A percentile compares a stretch with the other conserved stretches of the same genome.
Conservation (phyloP, 2,113 vertebrate genomes). For the Semnornis frantzii region DNA sequence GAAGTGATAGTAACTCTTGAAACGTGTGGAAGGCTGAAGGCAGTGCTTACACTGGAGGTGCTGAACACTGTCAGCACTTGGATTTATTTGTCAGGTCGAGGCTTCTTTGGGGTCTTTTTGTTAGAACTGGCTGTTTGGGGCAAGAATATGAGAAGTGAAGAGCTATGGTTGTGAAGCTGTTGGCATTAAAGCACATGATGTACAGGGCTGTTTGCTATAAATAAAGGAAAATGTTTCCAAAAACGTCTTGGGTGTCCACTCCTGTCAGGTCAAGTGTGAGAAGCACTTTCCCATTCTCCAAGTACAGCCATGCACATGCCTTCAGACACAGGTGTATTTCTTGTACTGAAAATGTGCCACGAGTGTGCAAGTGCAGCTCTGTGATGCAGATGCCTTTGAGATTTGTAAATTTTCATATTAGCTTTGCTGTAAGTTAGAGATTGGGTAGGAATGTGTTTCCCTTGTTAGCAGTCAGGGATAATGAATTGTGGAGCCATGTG, state of each 20-base stretch:
- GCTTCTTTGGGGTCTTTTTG: background rate
- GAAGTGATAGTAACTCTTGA: background rate
- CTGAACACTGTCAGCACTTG: background rate
- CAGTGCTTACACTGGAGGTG: background rate
- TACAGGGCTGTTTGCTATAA: background rate
- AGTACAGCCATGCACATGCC: background rate
- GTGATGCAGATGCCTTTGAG: too few relatives aligned
- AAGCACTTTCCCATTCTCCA: background rate
- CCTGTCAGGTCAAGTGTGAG: background rate
- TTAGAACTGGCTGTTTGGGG: background rate
- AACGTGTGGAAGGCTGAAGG: background rate
- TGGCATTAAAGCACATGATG: background rate
- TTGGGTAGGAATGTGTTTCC: background rate
- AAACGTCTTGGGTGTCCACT: background rate
- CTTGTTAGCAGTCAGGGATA: background rate
- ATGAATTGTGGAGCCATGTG: too few relatives aligned
- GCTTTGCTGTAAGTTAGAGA: background rate
- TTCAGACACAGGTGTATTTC: too few relatives aligned
- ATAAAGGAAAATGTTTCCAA: background rate
- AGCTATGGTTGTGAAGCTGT: background rate
- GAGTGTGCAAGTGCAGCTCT: too few relatives aligned
- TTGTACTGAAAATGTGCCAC: background rate
- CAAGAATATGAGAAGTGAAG: background rate
- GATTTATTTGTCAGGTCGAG: background rate
- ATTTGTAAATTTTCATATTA: background rate